Base-by-base conservation (phyloP, 2,113 vertebrate species). In the Furnarius figulus region DNA sequence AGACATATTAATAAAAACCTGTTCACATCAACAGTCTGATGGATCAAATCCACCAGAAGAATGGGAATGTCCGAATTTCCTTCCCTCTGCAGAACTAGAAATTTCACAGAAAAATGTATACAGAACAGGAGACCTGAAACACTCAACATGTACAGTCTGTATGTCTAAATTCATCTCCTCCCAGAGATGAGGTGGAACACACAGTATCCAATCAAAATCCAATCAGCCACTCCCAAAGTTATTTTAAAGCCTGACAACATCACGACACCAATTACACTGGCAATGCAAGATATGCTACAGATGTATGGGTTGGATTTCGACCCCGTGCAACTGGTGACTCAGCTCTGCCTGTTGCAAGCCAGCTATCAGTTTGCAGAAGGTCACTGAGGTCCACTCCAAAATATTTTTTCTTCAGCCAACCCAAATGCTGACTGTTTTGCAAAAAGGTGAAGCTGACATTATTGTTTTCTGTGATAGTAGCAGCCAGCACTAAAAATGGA, bases 321-420 rank as follows among this genome's bases (percentile, higher is more conserved):
- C n/a, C 75, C 49, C 0, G 0, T 2, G 18, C 56, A 88, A 87
- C 85, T 85, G 68, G 77, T 96, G 95, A 96, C 59, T 94, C 94
- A 94, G 73, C 88, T 90, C 84, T 61, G 83, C 73, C 83, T 78
- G 44, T 86, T 89, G 85, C 83, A 93, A 85, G 61, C 35, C 5
- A 3, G 55, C 88, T 96, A 90, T 94, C 95, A 92, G 27, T 83
- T 94, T 92, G 80, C 88, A 94, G 79, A 72, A 95, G 95, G 90
- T 95, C 92, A 72, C 31, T 56, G 44, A 90, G 77, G 90, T 81
- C 73, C 52, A 22, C 81, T 93, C 67, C 72, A 94, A 96, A 97
- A 85, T 68, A 85, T 47, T 84, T 95, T 92, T 90, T 87, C 85
- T 92, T 94, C 88, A 78, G 92, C 79, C 79, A 93, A 92, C 85